A percentile compares a stretch with the other conserved stretches of the same genome.
Evolutionary conservation across 1,140 invertebrate species (phyloP).

Genomic region (Leptinotarsa texana): DNA sequence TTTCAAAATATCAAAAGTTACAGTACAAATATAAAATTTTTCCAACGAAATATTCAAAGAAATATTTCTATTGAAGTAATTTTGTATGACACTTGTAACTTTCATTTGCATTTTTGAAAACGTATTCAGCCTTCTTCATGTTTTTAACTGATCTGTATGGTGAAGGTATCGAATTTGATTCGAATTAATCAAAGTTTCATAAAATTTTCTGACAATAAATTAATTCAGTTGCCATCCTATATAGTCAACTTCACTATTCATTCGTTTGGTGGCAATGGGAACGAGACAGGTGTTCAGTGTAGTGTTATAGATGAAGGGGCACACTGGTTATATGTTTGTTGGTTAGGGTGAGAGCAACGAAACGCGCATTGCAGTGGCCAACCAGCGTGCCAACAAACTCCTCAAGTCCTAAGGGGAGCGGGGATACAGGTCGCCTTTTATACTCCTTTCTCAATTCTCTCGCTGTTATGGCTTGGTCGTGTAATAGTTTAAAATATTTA

Average conservation of each 20-base stretch:
- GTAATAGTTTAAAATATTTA: slow-evolving; percentile 21
- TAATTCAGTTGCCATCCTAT: no score
- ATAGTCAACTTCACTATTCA: neutral
- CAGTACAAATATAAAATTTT: no score
- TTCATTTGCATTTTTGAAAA: no score
- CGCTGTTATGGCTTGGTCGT: slow-evolving; percentile 49
- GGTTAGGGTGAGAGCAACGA: slow-evolving; percentile 78
- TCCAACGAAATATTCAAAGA: no score
- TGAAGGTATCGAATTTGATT: no score
- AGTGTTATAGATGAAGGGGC: slow-evolving; percentile 37
- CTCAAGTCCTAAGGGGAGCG: slow-evolving; percentile 66
- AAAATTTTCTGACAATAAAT: no score
- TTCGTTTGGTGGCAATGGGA: slow-evolving; percentile 7
- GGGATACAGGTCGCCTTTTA: slow-evolving; percentile 47
- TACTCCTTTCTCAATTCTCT: slow-evolving; percentile 52
- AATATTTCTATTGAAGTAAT: no score
- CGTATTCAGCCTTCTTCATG: no score
- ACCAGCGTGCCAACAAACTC: slow-evolving; percentile 78
- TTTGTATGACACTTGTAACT: no score
- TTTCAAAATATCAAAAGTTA: neutral
- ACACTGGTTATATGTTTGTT: slow-evolving; percentile 51
- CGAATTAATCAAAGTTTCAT: no score
- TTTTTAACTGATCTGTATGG: no score
- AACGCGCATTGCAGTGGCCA: slow-evolving; percentile 78
- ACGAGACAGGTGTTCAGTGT: slow-evolving; percentile 25